These are phyloP conservation scores for Cirrhinus molitorella DNA, from an alignment of 2,797 vertebrate genomes.

Conservation along the genomic window DNA sequence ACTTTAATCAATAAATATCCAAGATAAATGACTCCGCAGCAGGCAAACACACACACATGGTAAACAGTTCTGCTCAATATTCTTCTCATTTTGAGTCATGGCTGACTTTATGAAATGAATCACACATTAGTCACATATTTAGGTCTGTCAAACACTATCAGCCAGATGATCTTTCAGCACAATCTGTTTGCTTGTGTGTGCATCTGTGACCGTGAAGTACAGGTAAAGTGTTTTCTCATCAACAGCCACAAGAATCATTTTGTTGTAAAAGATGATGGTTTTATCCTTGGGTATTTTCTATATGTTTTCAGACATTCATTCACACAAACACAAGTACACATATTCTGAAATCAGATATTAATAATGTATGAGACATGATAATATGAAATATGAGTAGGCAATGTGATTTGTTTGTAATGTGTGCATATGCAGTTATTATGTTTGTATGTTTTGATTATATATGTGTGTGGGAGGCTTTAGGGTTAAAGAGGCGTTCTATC, in stretches of 20 bases:
- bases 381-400: not conserved
- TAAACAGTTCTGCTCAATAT: slow-evolving; percentile 48
- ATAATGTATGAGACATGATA: not conserved
- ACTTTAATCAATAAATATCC: slow-evolving; percentile 34
- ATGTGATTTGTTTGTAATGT: not conserved
- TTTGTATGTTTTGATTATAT: slow-evolving; percentile 9
- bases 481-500: slow-evolving; percentile 56
- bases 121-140: slow-evolving; percentile 46
- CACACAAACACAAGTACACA: not conserved
- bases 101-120: slow-evolving; percentile 44
- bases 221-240: slow-evolving; percentile 31
- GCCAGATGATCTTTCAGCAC: slow-evolving; percentile 20
- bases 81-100: slow-evolving; percentile 46
- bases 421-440: not conserved
- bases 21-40: slow-evolving; percentile 41
- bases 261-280: not conserved
- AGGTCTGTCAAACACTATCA: slow-evolving; percentile 35
- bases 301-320: slow-evolving; percentile 6
- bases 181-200: not conserved
- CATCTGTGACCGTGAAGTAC: not conserved
- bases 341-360: not conserved
- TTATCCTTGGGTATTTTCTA: not conserved
- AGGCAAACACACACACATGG: slow-evolving; percentile 16
- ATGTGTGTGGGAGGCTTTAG: not conserved
- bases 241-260: not conserved